These are phyloP conservation scores for Watsonalla binaria DNA, from an alignment of 2,888 invertebrate genomes.

Conservation along the genomic window DNA sequence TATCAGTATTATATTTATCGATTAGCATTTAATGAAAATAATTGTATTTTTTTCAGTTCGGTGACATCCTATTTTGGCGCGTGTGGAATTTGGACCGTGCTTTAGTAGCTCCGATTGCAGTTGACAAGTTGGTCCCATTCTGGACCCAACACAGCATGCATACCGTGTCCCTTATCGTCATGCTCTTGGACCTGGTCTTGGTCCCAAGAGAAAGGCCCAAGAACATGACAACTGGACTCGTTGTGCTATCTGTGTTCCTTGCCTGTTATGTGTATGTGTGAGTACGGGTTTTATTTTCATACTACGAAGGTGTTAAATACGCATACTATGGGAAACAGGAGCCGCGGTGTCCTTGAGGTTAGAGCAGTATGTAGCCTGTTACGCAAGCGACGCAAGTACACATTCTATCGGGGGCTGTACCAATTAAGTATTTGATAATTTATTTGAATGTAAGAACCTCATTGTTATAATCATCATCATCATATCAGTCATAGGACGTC, in stretches of 20 bases:
- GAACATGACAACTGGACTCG: conserved; percentile 30
- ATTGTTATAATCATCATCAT: no score
- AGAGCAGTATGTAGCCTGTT: no score
- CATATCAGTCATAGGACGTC: no score
- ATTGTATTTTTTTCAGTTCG: conserved; percentile 41
- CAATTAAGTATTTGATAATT: no score
- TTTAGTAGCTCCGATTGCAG: conserved; percentile 43
- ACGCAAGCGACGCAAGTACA: background rate
- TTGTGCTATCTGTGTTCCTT: conserved; percentile 34
- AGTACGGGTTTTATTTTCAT: conserved; percentile 22
- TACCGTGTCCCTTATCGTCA: conserved; percentile 47
- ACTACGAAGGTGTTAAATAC: no score
- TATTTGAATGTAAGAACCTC: no score
- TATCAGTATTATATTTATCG: no score
- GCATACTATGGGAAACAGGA: no score
- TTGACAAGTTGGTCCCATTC: conserved; percentile 45
- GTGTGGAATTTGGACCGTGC: conserved; percentile 52
- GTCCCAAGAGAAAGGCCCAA: conserved; percentile 48
- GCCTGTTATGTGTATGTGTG: conserved; percentile 42
- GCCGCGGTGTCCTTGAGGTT: no score
- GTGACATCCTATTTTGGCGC: conserved; percentile 62
- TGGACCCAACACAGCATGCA: conserved; percentile 67
- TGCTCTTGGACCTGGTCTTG: conserved; percentile 47
- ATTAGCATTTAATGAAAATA: background rate
- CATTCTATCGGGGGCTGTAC: no score